Conservation (phyloP, 2,888 invertebrate species). For the Lithophane semibrunnea region DNA sequence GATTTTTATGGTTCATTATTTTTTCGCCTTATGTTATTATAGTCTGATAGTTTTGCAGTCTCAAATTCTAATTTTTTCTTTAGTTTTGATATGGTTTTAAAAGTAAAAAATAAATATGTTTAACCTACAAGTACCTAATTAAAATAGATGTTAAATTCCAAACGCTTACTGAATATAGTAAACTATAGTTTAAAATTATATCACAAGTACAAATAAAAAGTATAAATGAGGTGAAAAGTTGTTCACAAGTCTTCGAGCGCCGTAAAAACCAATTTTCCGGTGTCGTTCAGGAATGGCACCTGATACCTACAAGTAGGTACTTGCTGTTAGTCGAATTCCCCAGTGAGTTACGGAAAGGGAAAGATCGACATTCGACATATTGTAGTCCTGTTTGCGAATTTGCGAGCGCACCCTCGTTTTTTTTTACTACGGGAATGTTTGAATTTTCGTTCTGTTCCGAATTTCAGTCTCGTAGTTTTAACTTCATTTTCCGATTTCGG, state of each 20-base stretch:
- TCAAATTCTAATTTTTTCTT: background rate
- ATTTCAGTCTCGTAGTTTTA: background rate
- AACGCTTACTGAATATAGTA: background rate
- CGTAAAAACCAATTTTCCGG: slow-evolving; percentile 10
- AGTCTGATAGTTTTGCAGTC: background rate
- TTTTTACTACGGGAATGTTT: background rate
- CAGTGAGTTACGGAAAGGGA: background rate
- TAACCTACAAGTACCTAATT: background rate
- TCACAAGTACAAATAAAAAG: background rate
- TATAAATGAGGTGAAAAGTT: background rate
- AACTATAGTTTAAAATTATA: background rate
- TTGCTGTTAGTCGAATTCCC: background rate
- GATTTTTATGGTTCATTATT: slow-evolving; percentile 7
- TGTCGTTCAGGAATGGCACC: slow-evolving; percentile 8
- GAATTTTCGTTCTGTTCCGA: background rate
- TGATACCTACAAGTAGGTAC: background rate
- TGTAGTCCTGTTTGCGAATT: background rate
- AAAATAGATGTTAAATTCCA: background rate
- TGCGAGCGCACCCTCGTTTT: background rate
- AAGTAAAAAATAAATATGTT: background rate
- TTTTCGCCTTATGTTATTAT: background rate
- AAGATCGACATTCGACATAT: slow-evolving; percentile 3
- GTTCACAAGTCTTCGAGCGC: background rate
- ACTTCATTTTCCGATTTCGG: background rate
- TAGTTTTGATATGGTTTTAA: background rate